Evolutionary conservation across 2,888 invertebrate genomes (phyloP).

Genomic region (Philhelius pedissequus): DNA sequence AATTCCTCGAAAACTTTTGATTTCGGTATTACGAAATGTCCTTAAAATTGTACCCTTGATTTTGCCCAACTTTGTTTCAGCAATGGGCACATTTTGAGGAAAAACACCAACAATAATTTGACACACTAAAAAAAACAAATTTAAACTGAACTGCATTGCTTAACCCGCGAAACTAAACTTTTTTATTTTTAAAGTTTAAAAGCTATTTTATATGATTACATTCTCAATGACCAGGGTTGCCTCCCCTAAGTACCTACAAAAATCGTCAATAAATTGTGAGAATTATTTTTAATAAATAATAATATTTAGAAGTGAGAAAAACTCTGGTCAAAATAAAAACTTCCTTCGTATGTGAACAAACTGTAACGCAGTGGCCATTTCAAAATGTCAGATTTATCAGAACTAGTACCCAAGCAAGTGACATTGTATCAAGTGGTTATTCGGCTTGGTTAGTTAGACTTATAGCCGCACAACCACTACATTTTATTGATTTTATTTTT

Average conservation of each 20-base stretch:
- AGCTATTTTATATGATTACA: not conserved
- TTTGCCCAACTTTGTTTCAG: conserved; percentile 74
- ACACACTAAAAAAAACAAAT: not conserved
- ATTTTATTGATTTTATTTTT: too few relatives aligned
- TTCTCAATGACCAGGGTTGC: not conserved
- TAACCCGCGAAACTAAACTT: not conserved
- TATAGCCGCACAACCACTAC: too few relatives aligned
- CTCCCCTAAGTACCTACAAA: not conserved
- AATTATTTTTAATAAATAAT: too few relatives aligned
- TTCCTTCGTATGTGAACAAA: too few relatives aligned
- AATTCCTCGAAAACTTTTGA: conserved; percentile 79
- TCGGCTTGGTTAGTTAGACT: too few relatives aligned
- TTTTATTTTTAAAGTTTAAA: not conserved
- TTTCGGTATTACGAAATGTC: conserved; percentile 76
- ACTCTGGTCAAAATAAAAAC: too few relatives aligned
- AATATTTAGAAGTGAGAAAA: too few relatives aligned
- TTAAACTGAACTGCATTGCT: not conserved
- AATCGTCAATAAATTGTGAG: not conserved
- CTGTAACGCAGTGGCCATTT: too few relatives aligned
- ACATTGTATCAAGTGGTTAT: too few relatives aligned
- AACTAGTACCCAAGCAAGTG: too few relatives aligned
- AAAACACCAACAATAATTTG: not conserved
- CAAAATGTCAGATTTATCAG: too few relatives aligned
- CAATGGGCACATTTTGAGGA: conserved; percentile 30
- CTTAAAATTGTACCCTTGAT: conserved; percentile 78